Evolutionary conservation across 1,140 invertebrate species (phyloP).

Genomic region (Platyscapa corneri): DNA sequence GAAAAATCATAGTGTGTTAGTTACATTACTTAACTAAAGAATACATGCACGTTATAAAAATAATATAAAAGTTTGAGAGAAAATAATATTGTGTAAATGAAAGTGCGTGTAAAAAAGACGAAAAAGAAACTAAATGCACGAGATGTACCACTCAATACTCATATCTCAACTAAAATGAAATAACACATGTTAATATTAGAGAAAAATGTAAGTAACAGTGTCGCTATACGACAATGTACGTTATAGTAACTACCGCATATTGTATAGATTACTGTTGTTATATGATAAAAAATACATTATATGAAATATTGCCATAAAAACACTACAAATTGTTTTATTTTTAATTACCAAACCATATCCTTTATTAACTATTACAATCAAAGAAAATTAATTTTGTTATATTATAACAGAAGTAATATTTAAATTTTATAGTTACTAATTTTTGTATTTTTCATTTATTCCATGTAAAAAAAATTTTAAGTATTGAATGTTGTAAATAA

Average conservation of each 20-base stretch:
- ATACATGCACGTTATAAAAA: conserved; percentile 5
- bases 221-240: conserved; percentile 59
- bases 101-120: conserved; percentile 35
- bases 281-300: conserved; percentile 62
- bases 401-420: no score
- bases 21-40: background rate
- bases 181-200: conserved; percentile 60
- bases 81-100: conserved; percentile 24
- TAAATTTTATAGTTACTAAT: no score
- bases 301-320: conserved; percentile 63
- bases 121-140: conserved; percentile 58
- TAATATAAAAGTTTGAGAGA: background rate
- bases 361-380: no score
- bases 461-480: no score
- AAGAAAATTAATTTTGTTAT: no score
- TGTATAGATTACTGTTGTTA: conserved; percentile 66
- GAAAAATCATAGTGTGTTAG: background rate
- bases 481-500: no score
- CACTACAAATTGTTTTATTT: conserved; percentile 16
- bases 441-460: no score
- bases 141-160: conserved; percentile 61
- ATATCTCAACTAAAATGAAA: conserved; percentile 57
- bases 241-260: conserved; percentile 62
- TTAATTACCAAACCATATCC: background rate
- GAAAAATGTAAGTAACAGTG: conserved; percentile 52